Percentiles rank a stretch among this genome's conserved stretches.
phyloP scores from a whole-genome alignment of 2,888 invertebrate species.

The Nephrotoma guestfalica region DNA sequence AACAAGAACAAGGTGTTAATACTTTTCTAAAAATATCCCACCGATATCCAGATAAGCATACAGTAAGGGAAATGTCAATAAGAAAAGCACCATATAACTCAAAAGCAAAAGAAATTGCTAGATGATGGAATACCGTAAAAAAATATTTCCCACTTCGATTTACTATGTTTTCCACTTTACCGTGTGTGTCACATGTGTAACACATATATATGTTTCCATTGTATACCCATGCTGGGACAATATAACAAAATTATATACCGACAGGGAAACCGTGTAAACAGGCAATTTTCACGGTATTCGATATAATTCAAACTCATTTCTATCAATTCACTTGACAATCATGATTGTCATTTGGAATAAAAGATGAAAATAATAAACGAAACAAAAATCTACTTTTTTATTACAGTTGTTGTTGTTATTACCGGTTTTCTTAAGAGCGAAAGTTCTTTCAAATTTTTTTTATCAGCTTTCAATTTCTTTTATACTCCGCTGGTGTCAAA shows the following conservation, averaged over 20 bases:
- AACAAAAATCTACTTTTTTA: not conserved
- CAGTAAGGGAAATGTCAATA: not conserved
- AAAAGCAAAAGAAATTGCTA: not conserved
- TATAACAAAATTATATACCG: not conserved
- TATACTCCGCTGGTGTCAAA: not conserved
- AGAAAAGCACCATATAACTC: not conserved
- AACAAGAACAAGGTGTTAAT: not conserved
- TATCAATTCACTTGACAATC: not conserved
- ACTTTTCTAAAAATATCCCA: too few relatives aligned
- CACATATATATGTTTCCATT: too few relatives aligned
- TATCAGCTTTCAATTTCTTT: not conserved
- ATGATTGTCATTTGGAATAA: not conserved
- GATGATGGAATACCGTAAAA: not conserved
- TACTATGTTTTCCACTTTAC: not conserved
- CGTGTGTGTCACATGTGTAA: not conserved
- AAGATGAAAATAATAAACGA: not conserved
- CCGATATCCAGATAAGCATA: not conserved
- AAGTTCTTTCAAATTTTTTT: not conserved
- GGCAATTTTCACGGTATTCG: not conserved
- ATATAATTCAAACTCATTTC: not conserved
- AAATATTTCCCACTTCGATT: not conserved
- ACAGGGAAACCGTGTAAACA: not conserved
- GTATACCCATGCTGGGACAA: not conserved
- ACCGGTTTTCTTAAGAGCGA: not conserved
- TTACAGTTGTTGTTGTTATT: not conserved